Evolutionary conservation across 2,113 vertebrate genomes (phyloP), one percentile per base, ranked within the genome.

Genomic region (Nannospalax galili): DNA sequence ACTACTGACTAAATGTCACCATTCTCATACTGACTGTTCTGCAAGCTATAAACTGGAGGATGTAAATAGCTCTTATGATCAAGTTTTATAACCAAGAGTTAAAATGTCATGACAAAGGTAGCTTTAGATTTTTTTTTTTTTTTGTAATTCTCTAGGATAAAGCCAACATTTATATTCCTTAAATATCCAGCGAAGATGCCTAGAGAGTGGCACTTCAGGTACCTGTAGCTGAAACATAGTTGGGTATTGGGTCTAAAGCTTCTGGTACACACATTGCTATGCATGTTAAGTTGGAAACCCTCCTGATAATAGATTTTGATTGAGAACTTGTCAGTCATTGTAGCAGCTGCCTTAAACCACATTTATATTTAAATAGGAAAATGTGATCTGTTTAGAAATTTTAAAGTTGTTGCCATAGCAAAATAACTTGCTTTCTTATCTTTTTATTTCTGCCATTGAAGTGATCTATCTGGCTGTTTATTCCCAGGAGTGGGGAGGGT

Each of bases 281-380:
- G 92, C 74, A 78, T 91, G 94, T 87, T 35, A 65, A 78, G 26
- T 15, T 94, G 80, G 78, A 97, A 97, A 93, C 56, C 45, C 89
- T 97, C 88, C 4, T 95, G 85, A 80, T 97, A 80, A 97, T 97
- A 91, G 92, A 85, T 97, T 95, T 96, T 70, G 93, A 92, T 88
- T 95, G 96, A 98, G 97, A 97, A 84, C 87, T 84, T 97, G 96
- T 97, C 97, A 97, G 93, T 97, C 95, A 92, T 91, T 95, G 80
- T 97, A 98, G 94, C 94, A 97, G 89, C 95, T 98, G 95, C 92
- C 96, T 96, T 97, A 94, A 65, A 82, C 35, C 7, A 26, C 84
- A 90, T 98, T 98, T 97, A 84, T 97, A 97, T 98, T 98, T 98
- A 96, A 98, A 97, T 97, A 90, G 70, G 69, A 96, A 87, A 97